Conservation (phyloP, 1,140 invertebrate species). For the Hyposmocoma kahamanoa region DNA sequence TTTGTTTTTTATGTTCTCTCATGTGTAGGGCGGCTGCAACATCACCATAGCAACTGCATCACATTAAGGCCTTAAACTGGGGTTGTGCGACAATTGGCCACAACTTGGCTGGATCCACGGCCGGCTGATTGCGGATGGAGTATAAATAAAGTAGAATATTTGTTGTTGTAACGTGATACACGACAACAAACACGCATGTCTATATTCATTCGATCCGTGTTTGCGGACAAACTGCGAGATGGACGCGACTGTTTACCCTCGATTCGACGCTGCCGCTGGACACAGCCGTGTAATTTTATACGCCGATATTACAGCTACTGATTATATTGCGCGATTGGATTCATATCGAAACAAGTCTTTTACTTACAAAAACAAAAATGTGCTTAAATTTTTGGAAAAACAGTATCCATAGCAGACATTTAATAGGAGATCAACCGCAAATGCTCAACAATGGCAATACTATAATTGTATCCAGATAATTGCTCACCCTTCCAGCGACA, state of each 20-base stretch:
- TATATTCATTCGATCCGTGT: constrained; percentile 64
- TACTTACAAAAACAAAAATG: constrained; percentile 7
- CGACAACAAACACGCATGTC: constrained; percentile 51
- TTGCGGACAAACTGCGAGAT: constrained; percentile 64
- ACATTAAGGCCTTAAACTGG: too few species aligned
- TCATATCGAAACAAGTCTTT: background rate
- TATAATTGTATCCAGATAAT: constrained; percentile 63
- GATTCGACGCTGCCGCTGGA: constrained; percentile 29
- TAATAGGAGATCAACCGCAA: constrained; percentile 43
- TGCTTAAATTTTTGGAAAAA: background rate
- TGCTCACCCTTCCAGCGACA: constrained; percentile 57
- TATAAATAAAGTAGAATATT: constrained; percentile 56
- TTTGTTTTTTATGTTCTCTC: constrained; percentile 64
- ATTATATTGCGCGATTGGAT: background rate
- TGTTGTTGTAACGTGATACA: constrained; percentile 65
- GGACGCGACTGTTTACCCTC: constrained; percentile 54
- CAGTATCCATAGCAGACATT: constrained; percentile 9
- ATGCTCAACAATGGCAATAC: constrained; percentile 44
- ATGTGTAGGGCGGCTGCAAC: constrained; percentile 51
- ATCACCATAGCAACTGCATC: constrained; percentile 64
- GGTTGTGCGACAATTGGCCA: too few species aligned
- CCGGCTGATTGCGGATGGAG: constrained; percentile 27
- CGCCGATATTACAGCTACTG: constrained; percentile 4
- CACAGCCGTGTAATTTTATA: constrained; percentile 51
- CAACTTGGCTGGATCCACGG: background rate